These are phyloP conservation scores for Crotalus viridis DNA, from an alignment of 2,113 vertebrate species.

Conservation along the genomic window DNA sequence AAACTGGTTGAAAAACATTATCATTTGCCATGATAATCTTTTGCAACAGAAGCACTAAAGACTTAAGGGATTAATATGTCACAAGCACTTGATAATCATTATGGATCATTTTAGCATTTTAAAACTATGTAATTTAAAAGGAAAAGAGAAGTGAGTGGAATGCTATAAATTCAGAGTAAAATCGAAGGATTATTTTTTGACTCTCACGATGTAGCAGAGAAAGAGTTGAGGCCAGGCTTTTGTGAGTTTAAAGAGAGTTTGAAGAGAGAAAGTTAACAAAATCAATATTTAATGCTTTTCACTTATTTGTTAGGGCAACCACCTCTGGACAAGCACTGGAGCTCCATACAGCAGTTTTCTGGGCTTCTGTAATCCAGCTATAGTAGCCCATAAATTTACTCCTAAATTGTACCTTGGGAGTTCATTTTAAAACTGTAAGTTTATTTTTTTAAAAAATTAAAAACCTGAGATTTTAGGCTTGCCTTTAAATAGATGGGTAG, in stretches of 20 bases:
- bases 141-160: not conserved
- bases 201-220: not conserved
- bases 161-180: not conserved
- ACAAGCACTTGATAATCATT: not conserved
- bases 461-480: not conserved
- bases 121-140: not conserved
- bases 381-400: not conserved
- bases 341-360: not conserved
- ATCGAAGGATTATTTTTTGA: not conserved
- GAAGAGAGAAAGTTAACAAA: not conserved
- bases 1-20: not conserved
- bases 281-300: not conserved
- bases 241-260: not conserved
- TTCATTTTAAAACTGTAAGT: not conserved
- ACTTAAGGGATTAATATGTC: not conserved
- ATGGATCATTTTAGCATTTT: not conserved
- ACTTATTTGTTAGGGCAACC: not conserved
- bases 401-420: not conserved
- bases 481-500: not conserved
- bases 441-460: not conserved
- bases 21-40: not conserved
- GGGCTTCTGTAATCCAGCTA: not conserved
- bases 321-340: not conserved
- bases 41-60: not conserved
- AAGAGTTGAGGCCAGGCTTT: not conserved